Evolutionary conservation across 2,113 vertebrate genomes (phyloP), one percentile per base, ranked within the genome.

Genomic region (Osmerus mordax): DNA sequence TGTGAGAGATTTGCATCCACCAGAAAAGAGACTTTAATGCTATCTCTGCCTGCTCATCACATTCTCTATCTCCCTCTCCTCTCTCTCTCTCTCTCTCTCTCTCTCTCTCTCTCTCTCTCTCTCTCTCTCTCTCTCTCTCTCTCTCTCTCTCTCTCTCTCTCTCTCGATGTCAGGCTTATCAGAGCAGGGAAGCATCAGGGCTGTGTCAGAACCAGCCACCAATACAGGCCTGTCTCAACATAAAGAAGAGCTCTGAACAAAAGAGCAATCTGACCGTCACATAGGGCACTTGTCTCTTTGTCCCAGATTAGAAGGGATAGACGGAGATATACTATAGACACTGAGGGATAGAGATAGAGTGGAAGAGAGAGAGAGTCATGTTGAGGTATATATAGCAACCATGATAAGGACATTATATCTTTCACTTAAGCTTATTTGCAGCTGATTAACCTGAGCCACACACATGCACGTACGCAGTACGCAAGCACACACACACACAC

Each of bases 41-140:
- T 84, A 80, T 86, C 72, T 90, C 86, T 86, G 87, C 81, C 69
- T 77, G 76, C 75, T 91, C 87, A 87, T 88, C 88, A 87, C 77
- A 88, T 89, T 90, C 84, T 86, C 69, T 73, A 70, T 61, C n/a
- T 64, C 29, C 25, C 32, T 36, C 4, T 36, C 32, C 36, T 41
- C 36, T 41, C 36, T 5, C 36, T 9, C 88, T 90, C 83, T 86
- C 69, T 74, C 72, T 61, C n/a, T 63, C 29, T 54, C n/a, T 54
- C 55, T 28, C 13, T n/a, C 36, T 21, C 23, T 52, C 21, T 19
- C 62, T 41, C 36, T 41, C 36, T 41, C 36, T 41, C 36, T 9
- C 36, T 41, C 8, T 41, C 36, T 41, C 36, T 41, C 36, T 9
- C 36, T 9, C 7, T 41, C 36, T 41, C 36, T 41, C 36, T 41